A percentile compares a stretch with the other conserved stretches of the same genome.
These are phyloP conservation scores for Trypoxylus dichotomus DNA, from an alignment of 1,140 invertebrate species.

Conservation along the genomic window DNA sequence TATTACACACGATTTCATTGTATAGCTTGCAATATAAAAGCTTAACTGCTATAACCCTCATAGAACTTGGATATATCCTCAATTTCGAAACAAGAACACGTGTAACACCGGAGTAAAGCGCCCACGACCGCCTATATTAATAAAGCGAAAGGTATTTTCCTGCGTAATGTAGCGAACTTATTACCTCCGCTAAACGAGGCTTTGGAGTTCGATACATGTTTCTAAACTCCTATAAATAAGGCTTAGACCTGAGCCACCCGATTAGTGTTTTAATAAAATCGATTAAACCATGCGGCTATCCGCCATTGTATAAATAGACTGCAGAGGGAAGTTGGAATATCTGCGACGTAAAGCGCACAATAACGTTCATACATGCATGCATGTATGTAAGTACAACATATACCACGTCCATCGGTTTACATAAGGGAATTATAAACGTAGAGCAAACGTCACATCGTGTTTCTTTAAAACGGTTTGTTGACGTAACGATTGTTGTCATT, in stretches of 20 bases:
- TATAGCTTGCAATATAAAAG: no score
- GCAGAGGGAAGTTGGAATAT: neutral
- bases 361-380: neutral
- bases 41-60: no score
- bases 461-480: no score
- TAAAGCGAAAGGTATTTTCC: neutral
- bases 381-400: no score
- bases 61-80: no score
- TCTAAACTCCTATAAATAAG: conserved; percentile 21
- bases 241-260: neutral
- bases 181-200: neutral
- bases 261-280: conserved; percentile 23
- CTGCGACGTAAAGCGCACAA: neutral
- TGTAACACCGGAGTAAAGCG: neutral
- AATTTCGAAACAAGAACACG: no score
- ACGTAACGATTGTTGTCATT: no score
- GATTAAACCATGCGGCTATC: neutral
- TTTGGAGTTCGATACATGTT: conserved; percentile 9
- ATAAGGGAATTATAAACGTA: no score
- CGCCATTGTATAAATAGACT: neutral
- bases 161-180: conserved; percentile 8
- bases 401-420: no score
- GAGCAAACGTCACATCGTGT: no score
- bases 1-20: no score
- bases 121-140: neutral